These are phyloP conservation scores for Drosophila littoralis DNA, from an alignment of 1,140 invertebrate genomes.

Conservation along the genomic window DNA sequence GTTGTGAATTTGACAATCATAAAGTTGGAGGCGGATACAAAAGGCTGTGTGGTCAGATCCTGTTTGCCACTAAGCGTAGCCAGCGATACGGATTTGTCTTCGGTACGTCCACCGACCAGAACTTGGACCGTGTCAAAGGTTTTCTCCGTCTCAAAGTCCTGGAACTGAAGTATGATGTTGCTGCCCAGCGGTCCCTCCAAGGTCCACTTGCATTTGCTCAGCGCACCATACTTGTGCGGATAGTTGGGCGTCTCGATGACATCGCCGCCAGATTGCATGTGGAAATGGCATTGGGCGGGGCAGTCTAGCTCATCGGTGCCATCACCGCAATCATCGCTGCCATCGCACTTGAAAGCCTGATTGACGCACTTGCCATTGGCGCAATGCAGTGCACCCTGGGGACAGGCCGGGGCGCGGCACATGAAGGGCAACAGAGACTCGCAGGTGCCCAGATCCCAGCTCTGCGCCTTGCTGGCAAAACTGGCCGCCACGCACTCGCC, in stretches of 20 bases:
- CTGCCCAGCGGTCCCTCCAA: conserved; percentile 97
- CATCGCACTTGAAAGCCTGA: conserved; percentile 94
- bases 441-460: conserved; percentile 96
- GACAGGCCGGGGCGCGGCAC: conserved; percentile 96
- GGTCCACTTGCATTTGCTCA: conserved; percentile 98
- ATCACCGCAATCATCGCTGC: conserved; percentile 96
- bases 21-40: conserved; percentile 97
- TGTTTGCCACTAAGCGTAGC: conserved; percentile 96
- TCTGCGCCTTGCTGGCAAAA: conserved; percentile 91
- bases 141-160: conserved; percentile 98
- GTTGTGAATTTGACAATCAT: conserved; percentile 99
- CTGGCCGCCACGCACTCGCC: conserved; percentile 95
- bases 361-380: conserved; percentile 97
- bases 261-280: conserved; percentile 97
- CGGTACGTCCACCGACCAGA: conserved; percentile 96
- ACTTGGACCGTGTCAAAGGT: conserved; percentile 98
- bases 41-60: conserved; percentile 92
- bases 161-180: conserved; percentile 96
- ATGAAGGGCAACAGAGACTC: conserved; percentile 97
- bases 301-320: conserved; percentile 96
- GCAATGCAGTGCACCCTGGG: conserved; percentile 95
- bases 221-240: conserved; percentile 94
- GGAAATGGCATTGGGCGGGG: conserved; percentile 93
- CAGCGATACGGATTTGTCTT: conserved; percentile 95
- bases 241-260: conserved; percentile 97